phyloP scores from a whole-genome alignment of 2,888 invertebrate species.

The Tortrix viridana region DNA sequence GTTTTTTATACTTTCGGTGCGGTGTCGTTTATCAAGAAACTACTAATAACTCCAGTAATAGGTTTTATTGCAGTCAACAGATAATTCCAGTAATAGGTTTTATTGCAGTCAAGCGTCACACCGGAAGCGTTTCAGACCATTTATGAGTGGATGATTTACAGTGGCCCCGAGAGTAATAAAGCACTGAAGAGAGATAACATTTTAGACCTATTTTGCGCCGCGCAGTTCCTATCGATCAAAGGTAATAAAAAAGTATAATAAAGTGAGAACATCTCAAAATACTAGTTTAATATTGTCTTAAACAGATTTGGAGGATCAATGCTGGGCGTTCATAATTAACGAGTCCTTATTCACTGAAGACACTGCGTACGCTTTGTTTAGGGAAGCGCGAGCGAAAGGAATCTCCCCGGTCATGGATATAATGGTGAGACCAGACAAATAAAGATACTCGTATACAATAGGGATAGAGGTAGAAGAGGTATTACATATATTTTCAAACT shows the following conservation, averaged over 20 bases:
- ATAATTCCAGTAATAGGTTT: slow-evolving; percentile 11
- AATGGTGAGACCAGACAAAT: slow-evolving; percentile 74
- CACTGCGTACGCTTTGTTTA: slow-evolving; percentile 88
- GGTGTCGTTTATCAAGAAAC: not conserved
- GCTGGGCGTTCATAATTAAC: slow-evolving; percentile 90
- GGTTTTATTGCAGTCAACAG: no score
- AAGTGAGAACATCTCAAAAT: not conserved
- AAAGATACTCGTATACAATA: not conserved
- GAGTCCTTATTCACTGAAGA: slow-evolving; percentile 89
- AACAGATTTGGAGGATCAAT: slow-evolving; percentile 89
- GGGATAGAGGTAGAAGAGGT: no score
- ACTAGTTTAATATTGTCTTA: not conserved
- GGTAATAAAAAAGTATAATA: slow-evolving; percentile 62
- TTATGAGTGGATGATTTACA: slow-evolving; percentile 92
- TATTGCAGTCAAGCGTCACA: slow-evolving; percentile 69
- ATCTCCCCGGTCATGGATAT: slow-evolving; percentile 87
- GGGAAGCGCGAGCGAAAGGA: slow-evolving; percentile 83
- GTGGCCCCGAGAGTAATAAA: slow-evolving; percentile 85
- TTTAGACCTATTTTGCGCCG: slow-evolving; percentile 88
- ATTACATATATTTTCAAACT: no score
- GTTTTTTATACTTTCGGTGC: no score
- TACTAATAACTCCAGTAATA: no score
- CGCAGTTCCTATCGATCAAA: slow-evolving; percentile 88
- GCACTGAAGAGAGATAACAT: slow-evolving; percentile 88
- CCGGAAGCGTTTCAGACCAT: slow-evolving; percentile 87